phyloP scores from a whole-genome alignment of 2,797 vertebrate species.

The Sphenopsis melanotis region DNA sequence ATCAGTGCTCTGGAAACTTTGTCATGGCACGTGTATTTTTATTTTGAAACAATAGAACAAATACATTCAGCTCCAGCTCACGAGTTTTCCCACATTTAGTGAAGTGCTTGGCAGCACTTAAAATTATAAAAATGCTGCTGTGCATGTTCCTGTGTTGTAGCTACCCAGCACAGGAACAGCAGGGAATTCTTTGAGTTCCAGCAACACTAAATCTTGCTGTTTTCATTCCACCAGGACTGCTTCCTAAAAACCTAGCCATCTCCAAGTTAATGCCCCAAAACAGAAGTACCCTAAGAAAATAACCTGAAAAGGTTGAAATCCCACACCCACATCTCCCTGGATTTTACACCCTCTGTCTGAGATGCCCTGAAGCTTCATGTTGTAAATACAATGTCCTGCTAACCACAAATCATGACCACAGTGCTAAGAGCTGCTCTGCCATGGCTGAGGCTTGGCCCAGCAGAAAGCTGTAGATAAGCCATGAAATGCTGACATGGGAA shows the following conservation, averaged over 20 bases:
- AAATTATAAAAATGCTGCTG: neutral
- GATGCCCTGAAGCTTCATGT: neutral
- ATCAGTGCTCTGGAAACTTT: neutral
- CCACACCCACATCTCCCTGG: neutral
- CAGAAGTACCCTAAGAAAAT: neutral
- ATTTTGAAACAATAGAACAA: neutral
- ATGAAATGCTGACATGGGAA: neutral
- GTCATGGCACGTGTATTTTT: fast-evolving
- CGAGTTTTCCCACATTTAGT: neutral
- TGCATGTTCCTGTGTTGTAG: fast-evolving
- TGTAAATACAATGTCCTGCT: neutral
- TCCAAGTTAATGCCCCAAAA: neutral
- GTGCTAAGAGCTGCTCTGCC: neutral
- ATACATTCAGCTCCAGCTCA: neutral
- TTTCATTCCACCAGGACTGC: neutral
- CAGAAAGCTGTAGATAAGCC: neutral
- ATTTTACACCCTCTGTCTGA: neutral
- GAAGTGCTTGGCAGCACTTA: neutral
- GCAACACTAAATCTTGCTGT: neutral
- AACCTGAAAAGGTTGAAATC: neutral
- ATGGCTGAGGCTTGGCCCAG: neutral
- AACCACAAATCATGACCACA: neutral
- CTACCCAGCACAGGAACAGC: neutral
- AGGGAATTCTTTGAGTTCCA: neutral
- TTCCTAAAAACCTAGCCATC: neutral